These are phyloP conservation scores for Eubasilissa splendida DNA, from an alignment of 2,888 invertebrate genomes.

Conservation along the genomic window DNA sequence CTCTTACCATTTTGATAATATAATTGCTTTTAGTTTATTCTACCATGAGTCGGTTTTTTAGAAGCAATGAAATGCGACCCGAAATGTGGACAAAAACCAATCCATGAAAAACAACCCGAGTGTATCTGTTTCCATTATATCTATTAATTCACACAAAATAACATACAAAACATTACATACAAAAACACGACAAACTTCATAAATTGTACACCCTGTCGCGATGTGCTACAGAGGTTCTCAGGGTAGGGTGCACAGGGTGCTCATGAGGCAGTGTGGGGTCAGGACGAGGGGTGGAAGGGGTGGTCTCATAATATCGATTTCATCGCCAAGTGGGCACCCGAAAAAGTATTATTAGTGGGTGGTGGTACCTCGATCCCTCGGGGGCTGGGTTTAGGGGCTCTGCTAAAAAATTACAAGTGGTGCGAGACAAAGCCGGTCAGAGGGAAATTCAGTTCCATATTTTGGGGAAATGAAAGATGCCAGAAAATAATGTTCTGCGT, in stretches of 20 bases:
- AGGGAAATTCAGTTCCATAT: slow-evolving; percentile 1
- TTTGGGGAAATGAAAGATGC: slow-evolving; percentile 7
- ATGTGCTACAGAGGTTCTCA: neutral
- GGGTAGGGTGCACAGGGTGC: slow-evolving; percentile 32
- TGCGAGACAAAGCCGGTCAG: slow-evolving; percentile 48
- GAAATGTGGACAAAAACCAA: too few relatives aligned
- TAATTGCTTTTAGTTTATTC: too few relatives aligned
- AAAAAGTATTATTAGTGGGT: slow-evolving; percentile 55
- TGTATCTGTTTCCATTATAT: too few relatives aligned
- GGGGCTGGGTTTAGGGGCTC: neutral
- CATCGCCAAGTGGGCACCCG: slow-evolving; percentile 58
- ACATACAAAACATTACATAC: too few relatives aligned
- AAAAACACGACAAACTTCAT: slow-evolving; percentile 1
- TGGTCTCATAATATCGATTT: slow-evolving; percentile 58
- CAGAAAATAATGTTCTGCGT: neutral
- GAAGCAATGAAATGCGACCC: too few relatives aligned
- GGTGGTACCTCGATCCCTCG: neutral
- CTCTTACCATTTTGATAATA: too few relatives aligned
- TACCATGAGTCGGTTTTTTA: too few relatives aligned
- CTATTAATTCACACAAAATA: too few relatives aligned
- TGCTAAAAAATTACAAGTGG: slow-evolving; percentile 51
- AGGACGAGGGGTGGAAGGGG: slow-evolving; percentile 44
- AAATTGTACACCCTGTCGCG: slow-evolving; percentile 15
- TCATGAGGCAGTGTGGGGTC: slow-evolving; percentile 34
- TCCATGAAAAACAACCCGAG: too few relatives aligned